phyloP scores from a whole-genome alignment of 2,888 invertebrate genomes.

The Seira sanloemensis region DNA sequence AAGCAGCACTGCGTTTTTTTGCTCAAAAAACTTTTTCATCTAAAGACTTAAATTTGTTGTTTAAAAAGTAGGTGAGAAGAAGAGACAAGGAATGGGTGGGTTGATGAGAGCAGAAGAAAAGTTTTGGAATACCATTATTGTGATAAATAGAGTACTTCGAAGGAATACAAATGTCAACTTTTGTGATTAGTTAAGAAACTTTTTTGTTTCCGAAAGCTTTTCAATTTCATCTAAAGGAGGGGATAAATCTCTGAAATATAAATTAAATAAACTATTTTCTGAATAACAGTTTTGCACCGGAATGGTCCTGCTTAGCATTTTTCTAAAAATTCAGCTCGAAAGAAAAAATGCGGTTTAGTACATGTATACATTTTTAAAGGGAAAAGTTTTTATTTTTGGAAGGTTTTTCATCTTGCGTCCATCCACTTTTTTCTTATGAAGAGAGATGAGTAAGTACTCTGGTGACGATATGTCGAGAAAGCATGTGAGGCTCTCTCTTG shows the following conservation, averaged over 20 bases:
- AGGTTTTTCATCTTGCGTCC: constrained; percentile 30
- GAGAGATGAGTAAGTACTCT: constrained; percentile 21
- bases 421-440: constrained; percentile 1
- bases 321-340: not conserved
- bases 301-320: not conserved
- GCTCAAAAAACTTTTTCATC: not conserved
- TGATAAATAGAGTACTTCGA: not conserved
- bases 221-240: not conserved
- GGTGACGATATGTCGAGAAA: constrained; percentile 37
- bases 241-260: not conserved
- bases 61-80: not conserved
- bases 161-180: constrained; percentile 36
- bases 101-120: not conserved
- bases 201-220: constrained; percentile 9
- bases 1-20: too few relatives aligned
- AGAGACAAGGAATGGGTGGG: not conserved
- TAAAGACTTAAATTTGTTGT: not conserved
- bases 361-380: constrained; percentile 15
- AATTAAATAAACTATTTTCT: not conserved
- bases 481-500: too few relatives aligned
- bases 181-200: constrained; percentile 37
- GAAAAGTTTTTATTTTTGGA: not conserved
- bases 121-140: not conserved
- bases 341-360: constrained; percentile 15
- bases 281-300: not conserved